These are phyloP conservation scores for Actias luna DNA, from an alignment of 2,888 invertebrate genomes.

Conservation along the genomic window DNA sequence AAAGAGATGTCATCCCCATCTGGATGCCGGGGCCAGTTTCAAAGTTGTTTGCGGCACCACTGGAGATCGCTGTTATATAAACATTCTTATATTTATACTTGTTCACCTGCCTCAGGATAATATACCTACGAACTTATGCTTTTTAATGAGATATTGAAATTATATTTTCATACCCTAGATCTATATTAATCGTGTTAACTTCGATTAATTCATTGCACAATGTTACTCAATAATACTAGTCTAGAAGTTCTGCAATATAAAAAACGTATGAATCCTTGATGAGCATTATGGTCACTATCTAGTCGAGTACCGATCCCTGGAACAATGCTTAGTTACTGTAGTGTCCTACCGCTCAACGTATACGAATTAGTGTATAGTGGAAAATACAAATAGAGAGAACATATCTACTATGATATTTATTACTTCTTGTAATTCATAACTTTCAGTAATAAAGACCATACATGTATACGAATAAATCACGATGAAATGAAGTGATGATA, in stretches of 20 bases:
- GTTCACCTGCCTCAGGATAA: conserved; percentile 54
- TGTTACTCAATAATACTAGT: background rate
- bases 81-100: conserved; percentile 61
- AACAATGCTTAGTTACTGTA: too few species aligned
- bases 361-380: too few species aligned
- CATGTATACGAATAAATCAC: too few species aligned
- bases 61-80: conserved; percentile 63
- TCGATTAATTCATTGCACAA: background rate
- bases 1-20: conserved; percentile 79
- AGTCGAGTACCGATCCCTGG: too few species aligned
- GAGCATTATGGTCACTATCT: too few species aligned
- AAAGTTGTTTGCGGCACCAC: conserved; percentile 71
- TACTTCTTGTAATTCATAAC: too few species aligned
- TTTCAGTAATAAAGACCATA: too few species aligned
- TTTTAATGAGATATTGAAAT: conserved; percentile 31
- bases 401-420: too few species aligned
- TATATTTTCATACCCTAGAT: background rate
- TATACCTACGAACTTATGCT: conserved; percentile 47
- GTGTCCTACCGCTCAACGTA: too few species aligned
- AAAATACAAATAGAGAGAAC: too few species aligned
- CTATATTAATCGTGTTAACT: background rate
- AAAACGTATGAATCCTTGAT: background rate
- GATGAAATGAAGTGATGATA: too few species aligned
- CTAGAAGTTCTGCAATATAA: background rate
- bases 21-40: conserved; percentile 68